Conservation (phyloP, 92 coral and sea anemone species). For the Hydrozoanthus gracilis region DNA sequence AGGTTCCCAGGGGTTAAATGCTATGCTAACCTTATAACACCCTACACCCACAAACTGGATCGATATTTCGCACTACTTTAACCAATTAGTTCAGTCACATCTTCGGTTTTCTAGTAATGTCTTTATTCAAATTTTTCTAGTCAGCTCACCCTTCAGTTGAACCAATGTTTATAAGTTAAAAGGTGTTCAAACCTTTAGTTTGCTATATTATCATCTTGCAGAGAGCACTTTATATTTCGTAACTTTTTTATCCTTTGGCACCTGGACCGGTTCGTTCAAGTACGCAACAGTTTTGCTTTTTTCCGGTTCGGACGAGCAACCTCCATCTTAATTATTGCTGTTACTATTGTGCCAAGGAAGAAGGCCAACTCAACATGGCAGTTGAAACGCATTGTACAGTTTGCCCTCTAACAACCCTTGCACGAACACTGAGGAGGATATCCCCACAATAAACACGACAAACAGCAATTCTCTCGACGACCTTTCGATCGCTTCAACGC, state of each 20-base stretch:
- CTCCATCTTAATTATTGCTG: background rate
- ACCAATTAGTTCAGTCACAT: background rate
- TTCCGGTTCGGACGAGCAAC: background rate
- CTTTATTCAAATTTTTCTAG: background rate
- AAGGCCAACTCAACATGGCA: background rate
- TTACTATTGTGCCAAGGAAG: background rate
- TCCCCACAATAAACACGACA: conserved; percentile 40
- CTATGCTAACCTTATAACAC: background rate
- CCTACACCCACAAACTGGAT: no score
- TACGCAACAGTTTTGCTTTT: background rate
- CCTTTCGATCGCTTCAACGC: background rate
- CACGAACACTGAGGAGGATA: conserved; percentile 47
- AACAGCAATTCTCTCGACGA: conserved; percentile 25
- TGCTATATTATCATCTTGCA: background rate
- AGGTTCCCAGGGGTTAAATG: background rate
- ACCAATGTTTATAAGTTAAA: background rate
- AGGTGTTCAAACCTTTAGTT: no score
- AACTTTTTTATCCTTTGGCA: background rate
- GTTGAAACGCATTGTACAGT: background rate
- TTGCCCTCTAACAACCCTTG: conserved; percentile 6
- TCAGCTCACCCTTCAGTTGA: background rate
- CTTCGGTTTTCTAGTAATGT: background rate
- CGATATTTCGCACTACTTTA: background rate
- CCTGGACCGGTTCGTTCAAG: background rate
- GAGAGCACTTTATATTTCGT: background rate